Percentiles rank a stretch among this genome's conserved stretches.
phyloP scores from a whole-genome alignment of 2,113 vertebrate species.

The Gobio gobio region DNA sequence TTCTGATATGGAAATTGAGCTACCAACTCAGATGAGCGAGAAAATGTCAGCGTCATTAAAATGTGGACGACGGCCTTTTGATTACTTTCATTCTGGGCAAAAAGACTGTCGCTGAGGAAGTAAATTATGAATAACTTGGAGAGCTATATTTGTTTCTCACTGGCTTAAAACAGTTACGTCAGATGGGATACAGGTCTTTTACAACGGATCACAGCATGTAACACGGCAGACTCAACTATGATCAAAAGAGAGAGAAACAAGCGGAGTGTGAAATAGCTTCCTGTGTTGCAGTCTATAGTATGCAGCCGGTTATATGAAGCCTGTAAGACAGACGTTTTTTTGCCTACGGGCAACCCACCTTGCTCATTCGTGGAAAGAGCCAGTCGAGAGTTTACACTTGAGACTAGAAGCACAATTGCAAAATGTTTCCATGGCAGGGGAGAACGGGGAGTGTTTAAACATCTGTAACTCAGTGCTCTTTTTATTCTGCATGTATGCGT shows the following conservation, averaged over 20 bases:
- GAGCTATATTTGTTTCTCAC: constrained; percentile 41
- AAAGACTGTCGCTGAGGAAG: constrained; percentile 35
- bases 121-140: constrained; percentile 40
- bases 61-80: constrained; percentile 52
- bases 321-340: constrained; percentile 5
- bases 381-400: constrained; percentile 2
- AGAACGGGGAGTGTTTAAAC: neutral
- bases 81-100: constrained; percentile 40
- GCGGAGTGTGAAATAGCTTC: constrained; percentile 73
- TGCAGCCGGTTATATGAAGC: constrained; percentile 1
- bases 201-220: constrained; percentile 26
- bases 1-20: constrained; percentile 75
- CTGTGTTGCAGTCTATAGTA: constrained; percentile 39
- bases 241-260: constrained; percentile 65
- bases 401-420: constrained; percentile 5
- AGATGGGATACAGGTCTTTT: constrained; percentile 39
- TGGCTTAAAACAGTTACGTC: constrained; percentile 31
- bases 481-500: neutral
- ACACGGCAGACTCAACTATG: constrained; percentile 34
- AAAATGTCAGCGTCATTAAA: constrained; percentile 77
- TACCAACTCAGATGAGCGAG: constrained; percentile 63
- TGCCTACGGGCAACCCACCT: neutral
- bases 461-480: neutral
- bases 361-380: neutral
- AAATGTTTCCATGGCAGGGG: neutral